Evolutionary conservation across 2,888 invertebrate genomes (phyloP).

Genomic region (Timandra comae): DNA sequence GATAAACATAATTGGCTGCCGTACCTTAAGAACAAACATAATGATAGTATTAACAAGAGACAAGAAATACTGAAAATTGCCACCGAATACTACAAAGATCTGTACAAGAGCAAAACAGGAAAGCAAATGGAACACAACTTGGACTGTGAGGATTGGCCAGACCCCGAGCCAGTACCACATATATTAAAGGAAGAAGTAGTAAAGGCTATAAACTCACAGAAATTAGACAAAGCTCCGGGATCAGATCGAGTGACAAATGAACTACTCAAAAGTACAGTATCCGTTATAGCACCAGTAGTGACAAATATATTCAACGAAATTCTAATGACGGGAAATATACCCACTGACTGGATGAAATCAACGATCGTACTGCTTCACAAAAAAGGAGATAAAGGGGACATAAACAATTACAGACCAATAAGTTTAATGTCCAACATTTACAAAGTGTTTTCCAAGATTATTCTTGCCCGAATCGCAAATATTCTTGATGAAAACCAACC

Average conservation of each 20-base stretch:
- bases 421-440: conserved; percentile 10
- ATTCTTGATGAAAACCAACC: conserved; percentile 9
- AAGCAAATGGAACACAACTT: conserved; percentile 1
- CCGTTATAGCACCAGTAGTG: conserved; percentile 15
- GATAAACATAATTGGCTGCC: conserved; percentile 15
- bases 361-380: conserved; percentile 22
- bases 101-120: conserved; percentile 9
- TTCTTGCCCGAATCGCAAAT: conserved; percentile 11
- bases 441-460: conserved; percentile 13
- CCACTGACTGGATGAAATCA: conserved; percentile 24
- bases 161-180: conserved; percentile 8
- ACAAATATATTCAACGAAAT: conserved; percentile 24
- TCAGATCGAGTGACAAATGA: conserved; percentile 22
- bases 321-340: conserved; percentile 10
- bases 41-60: conserved; percentile 7
- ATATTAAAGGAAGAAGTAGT: conserved; percentile 22
- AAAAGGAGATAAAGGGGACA: conserved; percentile 13
- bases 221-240: conserved; percentile 24
- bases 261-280: conserved; percentile 17
- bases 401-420: not conserved
- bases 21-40: conserved; percentile 14
- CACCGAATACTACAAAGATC: conserved; percentile 18
- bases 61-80: conserved; percentile 18
- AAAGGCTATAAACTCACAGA: conserved; percentile 23
- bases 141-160: conserved; percentile 1